phyloP scores from a whole-genome alignment of 2,888 invertebrate species.

The Amaurobius ferox region DNA sequence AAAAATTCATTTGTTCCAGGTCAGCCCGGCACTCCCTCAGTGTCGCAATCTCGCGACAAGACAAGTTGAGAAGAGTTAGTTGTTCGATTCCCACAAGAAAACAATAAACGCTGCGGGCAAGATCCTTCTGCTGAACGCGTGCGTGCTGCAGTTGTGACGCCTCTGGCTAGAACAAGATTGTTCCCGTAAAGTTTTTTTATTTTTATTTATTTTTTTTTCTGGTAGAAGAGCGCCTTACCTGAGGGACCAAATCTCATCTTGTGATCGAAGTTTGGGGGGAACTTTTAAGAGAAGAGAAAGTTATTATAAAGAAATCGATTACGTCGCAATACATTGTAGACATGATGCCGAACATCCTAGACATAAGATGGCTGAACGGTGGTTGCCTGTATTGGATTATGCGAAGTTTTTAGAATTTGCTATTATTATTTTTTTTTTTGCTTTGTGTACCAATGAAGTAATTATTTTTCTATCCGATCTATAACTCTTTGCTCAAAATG shows the following conservation, averaged over 20 bases:
- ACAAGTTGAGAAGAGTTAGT: too few species aligned
- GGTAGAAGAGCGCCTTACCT: slow-evolving; percentile 12
- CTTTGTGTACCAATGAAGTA: too few species aligned
- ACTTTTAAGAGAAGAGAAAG: too few species aligned
- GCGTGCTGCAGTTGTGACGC: slow-evolving; percentile 34
- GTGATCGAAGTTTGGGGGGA: not conserved
- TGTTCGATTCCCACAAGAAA: slow-evolving; percentile 37
- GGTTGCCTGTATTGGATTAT: too few species aligned
- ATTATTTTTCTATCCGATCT: too few species aligned
- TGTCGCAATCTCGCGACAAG: slow-evolving; percentile 4
- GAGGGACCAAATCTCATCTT: not conserved
- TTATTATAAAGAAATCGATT: too few species aligned
- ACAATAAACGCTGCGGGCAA: slow-evolving; percentile 56
- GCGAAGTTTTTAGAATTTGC: too few species aligned
- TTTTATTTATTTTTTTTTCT: not conserved
- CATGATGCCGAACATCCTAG: too few species aligned
- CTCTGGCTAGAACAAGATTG: slow-evolving; percentile 24
- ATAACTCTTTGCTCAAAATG: too few species aligned
- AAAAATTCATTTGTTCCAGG: not conserved
- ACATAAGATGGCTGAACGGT: too few species aligned
- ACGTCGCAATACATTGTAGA: too few species aligned
- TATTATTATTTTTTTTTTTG: too few species aligned
- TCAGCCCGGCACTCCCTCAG: not conserved
- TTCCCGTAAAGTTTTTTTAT: not conserved
- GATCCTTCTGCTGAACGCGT: slow-evolving; percentile 8